These are phyloP conservation scores for Hucho hucho DNA, from an alignment of 2,113 vertebrate species.

Conservation along the genomic window DNA sequence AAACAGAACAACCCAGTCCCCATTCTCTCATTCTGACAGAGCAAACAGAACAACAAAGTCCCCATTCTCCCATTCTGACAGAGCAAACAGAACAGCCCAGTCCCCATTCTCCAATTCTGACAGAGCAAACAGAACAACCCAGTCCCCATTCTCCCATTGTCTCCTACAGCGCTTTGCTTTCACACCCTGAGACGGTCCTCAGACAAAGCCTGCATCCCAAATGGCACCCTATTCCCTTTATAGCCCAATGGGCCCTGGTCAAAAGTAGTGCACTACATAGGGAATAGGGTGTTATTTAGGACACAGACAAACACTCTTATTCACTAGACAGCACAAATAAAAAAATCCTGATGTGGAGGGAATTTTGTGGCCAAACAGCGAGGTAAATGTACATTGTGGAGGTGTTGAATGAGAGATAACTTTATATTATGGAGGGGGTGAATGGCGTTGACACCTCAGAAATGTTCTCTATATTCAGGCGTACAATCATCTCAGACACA, in stretches of 20 bases:
- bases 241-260: no score
- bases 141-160: slow-evolving; percentile 60
- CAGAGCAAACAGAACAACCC: slow-evolving; percentile 28
- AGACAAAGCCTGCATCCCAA: no score
- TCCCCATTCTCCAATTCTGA: slow-evolving; percentile 26
- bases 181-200: slow-evolving; percentile 40
- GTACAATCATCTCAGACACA: slow-evolving; percentile 57
- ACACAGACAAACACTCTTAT: slow-evolving; percentile 54
- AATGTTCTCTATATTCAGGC: slow-evolving; percentile 64
- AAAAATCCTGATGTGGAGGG: slow-evolving; percentile 49
- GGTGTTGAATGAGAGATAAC: slow-evolving; percentile 58
- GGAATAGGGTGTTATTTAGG: no score
- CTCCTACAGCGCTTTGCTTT: slow-evolving; percentile 37
- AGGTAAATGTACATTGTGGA: slow-evolving; percentile 64
- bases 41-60: no score
- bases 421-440: slow-evolving; percentile 27
- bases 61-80: no score
- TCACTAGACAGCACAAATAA: slow-evolving; percentile 62
- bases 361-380: slow-evolving; percentile 56
- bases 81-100: no score
- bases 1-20: no score
- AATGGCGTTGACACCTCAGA: slow-evolving; percentile 60
- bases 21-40: no score
- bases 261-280: no score
- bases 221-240: no score